Evolutionary conservation across 1,140 invertebrate genomes (phyloP).

Genomic region (Eueides isabella): DNA sequence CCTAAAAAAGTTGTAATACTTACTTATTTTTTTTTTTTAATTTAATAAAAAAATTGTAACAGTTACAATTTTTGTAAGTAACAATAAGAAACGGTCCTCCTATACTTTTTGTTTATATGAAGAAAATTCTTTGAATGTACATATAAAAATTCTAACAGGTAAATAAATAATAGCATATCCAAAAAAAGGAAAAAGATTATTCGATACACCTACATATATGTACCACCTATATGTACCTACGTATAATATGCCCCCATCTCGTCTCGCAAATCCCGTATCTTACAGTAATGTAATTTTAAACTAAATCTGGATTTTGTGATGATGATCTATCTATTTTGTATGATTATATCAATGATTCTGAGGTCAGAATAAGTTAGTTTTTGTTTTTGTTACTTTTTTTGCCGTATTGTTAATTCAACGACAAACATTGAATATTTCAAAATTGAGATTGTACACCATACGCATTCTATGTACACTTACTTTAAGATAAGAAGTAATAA

Average conservation of each 20-base stretch:
- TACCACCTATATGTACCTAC: no score
- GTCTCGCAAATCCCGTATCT: no score
- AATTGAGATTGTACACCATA: conserved; percentile 32
- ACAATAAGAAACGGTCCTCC: no score
- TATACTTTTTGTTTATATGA: background rate
- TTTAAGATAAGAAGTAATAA: conserved; percentile 43
- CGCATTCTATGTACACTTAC: background rate
- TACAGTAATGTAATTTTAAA: no score
- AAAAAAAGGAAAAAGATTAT: background rate
- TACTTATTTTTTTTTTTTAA: no score
- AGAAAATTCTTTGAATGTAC: background rate
- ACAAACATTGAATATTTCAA: conserved; percentile 42
- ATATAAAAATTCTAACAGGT: background rate
- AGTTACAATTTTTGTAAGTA: no score
- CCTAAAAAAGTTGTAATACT: no score
- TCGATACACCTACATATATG: no score
- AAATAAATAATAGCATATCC: background rate
- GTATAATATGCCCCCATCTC: no score
- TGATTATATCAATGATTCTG: no score
- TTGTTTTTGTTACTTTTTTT: conserved; percentile 23
- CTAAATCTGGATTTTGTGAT: background rate
- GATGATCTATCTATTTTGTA: no score
- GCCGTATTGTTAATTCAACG: conserved; percentile 41
- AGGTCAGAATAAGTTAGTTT: background rate
- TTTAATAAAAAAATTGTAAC: no score